A percentile compares a stretch with the other conserved stretches of the same genome.
Conservation (phyloP, 2,797 vertebrate species). For the Sphenopsis melanotis region DNA sequence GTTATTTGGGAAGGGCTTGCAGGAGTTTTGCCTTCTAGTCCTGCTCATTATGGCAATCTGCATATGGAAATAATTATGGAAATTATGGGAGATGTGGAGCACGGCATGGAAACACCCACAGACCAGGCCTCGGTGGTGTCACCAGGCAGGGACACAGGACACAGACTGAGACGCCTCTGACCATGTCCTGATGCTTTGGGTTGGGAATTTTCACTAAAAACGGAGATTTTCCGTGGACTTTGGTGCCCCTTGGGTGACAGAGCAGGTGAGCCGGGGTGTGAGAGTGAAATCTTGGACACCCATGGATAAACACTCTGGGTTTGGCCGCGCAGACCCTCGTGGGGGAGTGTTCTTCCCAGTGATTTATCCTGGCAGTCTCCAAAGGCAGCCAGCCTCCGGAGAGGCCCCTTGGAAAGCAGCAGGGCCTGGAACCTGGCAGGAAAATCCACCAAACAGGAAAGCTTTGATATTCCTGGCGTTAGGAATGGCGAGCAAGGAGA, state of each 20-base stretch:
- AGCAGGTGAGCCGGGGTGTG: not conserved
- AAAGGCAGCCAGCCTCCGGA: not conserved
- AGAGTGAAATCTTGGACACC: not conserved
- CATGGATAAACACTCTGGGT: fast-evolving
- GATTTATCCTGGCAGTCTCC: not conserved
- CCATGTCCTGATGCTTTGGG: fast-evolving
- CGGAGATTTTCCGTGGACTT: fast-evolving
- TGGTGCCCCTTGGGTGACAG: fast-evolving
- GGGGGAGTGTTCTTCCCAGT: not conserved
- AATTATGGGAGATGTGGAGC: not conserved
- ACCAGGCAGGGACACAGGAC: not conserved
- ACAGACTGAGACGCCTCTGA: not conserved
- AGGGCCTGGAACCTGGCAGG: not conserved
- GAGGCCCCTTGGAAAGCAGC: not conserved
- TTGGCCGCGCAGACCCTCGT: not conserved
- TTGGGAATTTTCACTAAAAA: not conserved
- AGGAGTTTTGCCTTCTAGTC: not conserved
- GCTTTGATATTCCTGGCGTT: not conserved
- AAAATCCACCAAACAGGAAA: not conserved
- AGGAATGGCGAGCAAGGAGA: not conserved
- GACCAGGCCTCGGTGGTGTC: not conserved
- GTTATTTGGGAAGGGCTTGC: not conserved
- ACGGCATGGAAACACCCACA: fast-evolving
- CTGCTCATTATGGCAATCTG: not conserved
- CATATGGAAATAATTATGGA: not conserved